Percentiles rank a stretch among this genome's conserved stretches.
Evolutionary conservation across 2,888 invertebrate species (phyloP).

Genomic region (Strigamia maritima): DNA sequence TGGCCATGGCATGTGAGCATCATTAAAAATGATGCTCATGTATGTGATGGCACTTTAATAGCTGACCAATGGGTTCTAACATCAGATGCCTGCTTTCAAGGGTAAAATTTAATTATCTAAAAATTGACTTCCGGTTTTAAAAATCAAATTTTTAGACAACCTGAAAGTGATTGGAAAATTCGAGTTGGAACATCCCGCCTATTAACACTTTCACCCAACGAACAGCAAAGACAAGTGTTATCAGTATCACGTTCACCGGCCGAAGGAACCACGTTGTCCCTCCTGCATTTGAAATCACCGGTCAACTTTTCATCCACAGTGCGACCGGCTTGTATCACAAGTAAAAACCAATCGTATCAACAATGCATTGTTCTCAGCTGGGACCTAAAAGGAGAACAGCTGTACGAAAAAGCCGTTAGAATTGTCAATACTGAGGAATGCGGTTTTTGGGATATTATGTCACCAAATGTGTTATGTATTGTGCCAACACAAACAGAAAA

Average conservation of each 20-base stretch:
- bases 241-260: slow-evolving; percentile 86
- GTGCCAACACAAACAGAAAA: slow-evolving; percentile 72
- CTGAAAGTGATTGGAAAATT: slow-evolving; percentile 82
- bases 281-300: slow-evolving; percentile 73
- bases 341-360: slow-evolving; percentile 52
- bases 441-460: slow-evolving; percentile 79
- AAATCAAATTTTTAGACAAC: slow-evolving; percentile 62
- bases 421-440: slow-evolving; percentile 75
- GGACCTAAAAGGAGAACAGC: slow-evolving; percentile 74
- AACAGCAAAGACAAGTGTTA: slow-evolving; percentile 67
- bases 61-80: slow-evolving; percentile 80
- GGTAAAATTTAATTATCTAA: slow-evolving; percentile 59
- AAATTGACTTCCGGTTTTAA: slow-evolving; percentile 82
- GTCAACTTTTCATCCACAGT: slow-evolving; percentile 76
- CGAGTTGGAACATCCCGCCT: slow-evolving; percentile 72
- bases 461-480: slow-evolving; percentile 74
- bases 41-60: slow-evolving; percentile 81
- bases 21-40: slow-evolving; percentile 76
- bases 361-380: slow-evolving; percentile 78
- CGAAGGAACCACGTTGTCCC: slow-evolving; percentile 78
- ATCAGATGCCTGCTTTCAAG: slow-evolving; percentile 80
- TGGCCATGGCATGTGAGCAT: slow-evolving; percentile 89
- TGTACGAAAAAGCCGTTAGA: slow-evolving; percentile 77
- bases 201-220: slow-evolving; percentile 74
- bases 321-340: slow-evolving; percentile 74